These are phyloP conservation scores for Keiferia lycopersicella DNA, from an alignment of 2,888 invertebrate species.

Conservation along the genomic window DNA sequence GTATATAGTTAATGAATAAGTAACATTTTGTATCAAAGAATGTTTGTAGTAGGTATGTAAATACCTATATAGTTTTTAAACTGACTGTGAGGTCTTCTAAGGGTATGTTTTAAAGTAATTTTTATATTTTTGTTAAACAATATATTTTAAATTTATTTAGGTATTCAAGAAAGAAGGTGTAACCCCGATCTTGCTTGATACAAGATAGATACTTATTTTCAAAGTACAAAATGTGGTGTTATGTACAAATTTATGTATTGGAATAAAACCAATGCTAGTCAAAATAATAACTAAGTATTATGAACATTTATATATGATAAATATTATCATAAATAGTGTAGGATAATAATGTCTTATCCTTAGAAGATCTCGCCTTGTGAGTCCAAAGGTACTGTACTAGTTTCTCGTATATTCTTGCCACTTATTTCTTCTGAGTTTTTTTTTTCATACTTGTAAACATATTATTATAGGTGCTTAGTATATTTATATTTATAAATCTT, in stretches of 20 bases:
- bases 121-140: too few species aligned
- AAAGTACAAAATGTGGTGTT: constrained; percentile 31
- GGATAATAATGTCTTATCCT: neutral
- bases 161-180: too few species aligned
- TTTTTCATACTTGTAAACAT: too few species aligned
- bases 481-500: too few species aligned
- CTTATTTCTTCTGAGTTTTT: too few species aligned
- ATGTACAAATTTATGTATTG: neutral
- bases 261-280: neutral
- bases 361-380: neutral
- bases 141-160: too few species aligned
- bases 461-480: too few species aligned
- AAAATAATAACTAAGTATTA: neutral
- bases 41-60: constrained; percentile 36
- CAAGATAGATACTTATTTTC: constrained; percentile 31
- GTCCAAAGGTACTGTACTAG: too few species aligned
- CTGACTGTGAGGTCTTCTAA: constrained; percentile 4
- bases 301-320: neutral
- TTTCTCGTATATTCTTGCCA: too few species aligned
- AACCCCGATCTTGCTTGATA: too few species aligned
- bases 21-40: constrained; percentile 32
- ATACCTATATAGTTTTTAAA: constrained; percentile 39
- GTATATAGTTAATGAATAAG: neutral
- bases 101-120: too few species aligned
- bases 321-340: neutral